Conservation (phyloP, 2,797 vertebrate species). For the Coregonus ussuriensis region DNA sequence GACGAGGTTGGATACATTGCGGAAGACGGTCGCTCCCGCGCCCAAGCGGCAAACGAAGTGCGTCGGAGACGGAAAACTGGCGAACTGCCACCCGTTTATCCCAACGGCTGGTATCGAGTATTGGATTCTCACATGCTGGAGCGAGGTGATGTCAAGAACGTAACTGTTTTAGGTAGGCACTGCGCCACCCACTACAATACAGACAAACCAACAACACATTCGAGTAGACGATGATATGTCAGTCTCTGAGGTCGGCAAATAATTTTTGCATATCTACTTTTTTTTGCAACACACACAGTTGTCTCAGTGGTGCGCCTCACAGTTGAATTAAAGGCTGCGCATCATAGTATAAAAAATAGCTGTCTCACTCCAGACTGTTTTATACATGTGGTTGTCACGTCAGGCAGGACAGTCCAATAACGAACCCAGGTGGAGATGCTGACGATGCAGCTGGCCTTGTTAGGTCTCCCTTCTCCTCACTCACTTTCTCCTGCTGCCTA, state of each 20-base stretch:
- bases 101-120: conserved; percentile 84
- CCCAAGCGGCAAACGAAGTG: conserved; percentile 73
- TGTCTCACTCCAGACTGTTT: conserved; percentile 24
- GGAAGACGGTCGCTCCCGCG: conserved; percentile 66
- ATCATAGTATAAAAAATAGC: conserved; percentile 38
- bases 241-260: background rate
- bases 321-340: background rate
- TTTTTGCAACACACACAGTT: background rate
- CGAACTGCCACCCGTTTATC: conserved; percentile 80
- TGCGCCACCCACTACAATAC: background rate
- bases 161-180: conserved; percentile 77
- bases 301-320: background rate
- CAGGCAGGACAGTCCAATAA: conserved; percentile 42
- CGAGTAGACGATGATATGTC: background rate
- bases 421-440: conserved; percentile 19
- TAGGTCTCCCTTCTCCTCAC: too few relatives aligned
- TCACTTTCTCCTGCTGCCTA: too few relatives aligned
- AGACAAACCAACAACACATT: conserved; percentile 7
- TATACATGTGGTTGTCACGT: conserved; percentile 14
- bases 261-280: too few relatives aligned
- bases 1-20: conserved; percentile 80
- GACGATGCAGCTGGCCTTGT: conserved; percentile 6
- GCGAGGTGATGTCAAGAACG: conserved; percentile 67
- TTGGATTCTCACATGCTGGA: conserved; percentile 77
- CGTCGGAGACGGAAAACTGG: conserved; percentile 75